Base-by-base conservation (phyloP, 1,140 invertebrate genomes). In the Cryptotermes secundus region DNA sequence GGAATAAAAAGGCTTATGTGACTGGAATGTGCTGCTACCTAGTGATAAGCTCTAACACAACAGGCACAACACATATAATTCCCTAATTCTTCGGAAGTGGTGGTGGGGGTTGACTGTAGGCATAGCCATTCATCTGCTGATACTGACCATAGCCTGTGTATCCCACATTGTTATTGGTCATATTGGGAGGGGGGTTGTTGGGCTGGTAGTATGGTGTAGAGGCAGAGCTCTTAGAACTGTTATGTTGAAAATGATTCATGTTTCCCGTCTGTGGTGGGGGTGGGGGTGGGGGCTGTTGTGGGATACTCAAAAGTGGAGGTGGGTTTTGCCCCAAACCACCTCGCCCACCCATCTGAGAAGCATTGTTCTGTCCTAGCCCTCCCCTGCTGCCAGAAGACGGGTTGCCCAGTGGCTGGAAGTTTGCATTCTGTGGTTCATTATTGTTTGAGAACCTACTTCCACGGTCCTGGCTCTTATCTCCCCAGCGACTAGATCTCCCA, bases 401-500 rank as follows among this genome's bases (percentile, higher is more conserved):
- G 14, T 72, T 82, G 26, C 81, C 81, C 38, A 31, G 14, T 38
- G 36, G 81, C 19, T 45, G 45, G 81, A 82, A 82, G 38, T 45
- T 82, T 45, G 81, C 81, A 82, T 34, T 82, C 26, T 45, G 45
- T 14, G 42, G 81, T 72, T 72, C 59, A 72, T 72, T 72, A 49
- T 45, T 82, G 81, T 82, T 45, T 42, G 81, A 82, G 31, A 82
- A 82, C n/a, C 81, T 82, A 16, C 82, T 83, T 34, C 82, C 82
- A 72, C 82, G 35, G 12, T 42, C 80, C 19, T 81, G 80, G 12
- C 80, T 81, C 38, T 82, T 82, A 9, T 82, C 83, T 45, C 72
- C 83, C 72, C 53, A 38, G 72, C 83, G 34, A 80, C 72, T 38
- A 14, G 59, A 79, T 22, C 82, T 53, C n/a, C 82, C 36, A 65